Base-by-base conservation (phyloP, 2,797 vertebrate species). In the Micrastur ruficollis region DNA sequence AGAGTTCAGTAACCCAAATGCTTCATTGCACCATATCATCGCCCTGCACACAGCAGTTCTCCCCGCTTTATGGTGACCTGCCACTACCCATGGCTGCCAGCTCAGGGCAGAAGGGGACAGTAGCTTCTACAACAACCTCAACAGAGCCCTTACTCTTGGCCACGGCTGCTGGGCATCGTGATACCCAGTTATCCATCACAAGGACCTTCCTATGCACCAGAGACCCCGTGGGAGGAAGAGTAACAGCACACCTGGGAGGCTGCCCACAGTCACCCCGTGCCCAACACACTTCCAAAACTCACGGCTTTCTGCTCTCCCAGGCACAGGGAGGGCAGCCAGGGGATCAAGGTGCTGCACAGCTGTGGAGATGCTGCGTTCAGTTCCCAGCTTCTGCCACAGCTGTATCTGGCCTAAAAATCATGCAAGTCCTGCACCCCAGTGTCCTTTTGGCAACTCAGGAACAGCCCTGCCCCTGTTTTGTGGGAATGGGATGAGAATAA, bases 381-480 rank as follows among this genome's bases (percentile, higher is more conserved):
- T 8, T 40, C 40, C 61, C 80, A 78, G 40, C 22, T 78, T 53
- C 59, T 36, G 17, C 23, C 32, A 31, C 47, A 71, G 34, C 23
- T 18, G 11, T n/a, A 3, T 8, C 25, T 86, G 22, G 6, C 21
- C 78, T 49, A 32, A 73, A 42, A 66, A 34, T n/a, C 42, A 71
- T 29, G 32, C 29, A 66, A 50, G 11, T 14, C 23, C 8, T n/a
- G 47, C 38, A 40, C 18, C 26, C 15, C 55, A 6, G 19, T 14
- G 42, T 36, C 56, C 32, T 11, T 75, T 44, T 8, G 3, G 46
- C 38, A 58, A 47, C 31, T 20, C 16, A 4, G 20, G 17, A 52
- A 53, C 14, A 63, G 34, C 19, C 27, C 19, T 11, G 9, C 10
- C n/a, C 1, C 3, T 20, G 5, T 25, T 62, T 19, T 1, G 0